Evolutionary conservation across 2,113 vertebrate species (phyloP).

Genomic region (Saccopteryx leptura): DNA sequence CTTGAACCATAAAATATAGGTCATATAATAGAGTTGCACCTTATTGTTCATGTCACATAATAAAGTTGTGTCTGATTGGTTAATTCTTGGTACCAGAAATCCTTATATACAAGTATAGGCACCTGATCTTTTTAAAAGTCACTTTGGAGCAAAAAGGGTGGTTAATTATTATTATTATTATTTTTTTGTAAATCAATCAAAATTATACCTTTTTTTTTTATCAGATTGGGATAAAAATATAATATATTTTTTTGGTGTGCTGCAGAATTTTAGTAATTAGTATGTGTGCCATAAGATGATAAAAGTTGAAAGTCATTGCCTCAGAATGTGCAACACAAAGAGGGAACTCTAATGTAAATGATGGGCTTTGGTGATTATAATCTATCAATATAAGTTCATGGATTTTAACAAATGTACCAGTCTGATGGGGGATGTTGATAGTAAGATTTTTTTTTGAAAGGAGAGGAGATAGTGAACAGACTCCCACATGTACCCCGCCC

Average conservation of each 20-base stretch:
- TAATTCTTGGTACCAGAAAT: not conserved
- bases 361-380: not conserved
- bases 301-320: not conserved
- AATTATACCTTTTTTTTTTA: not conserved
- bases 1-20: not conserved
- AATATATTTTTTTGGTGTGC: not conserved
- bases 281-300: not conserved
- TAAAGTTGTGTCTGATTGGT: not conserved
- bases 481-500: too few species aligned
- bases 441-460: not conserved
- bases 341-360: not conserved
- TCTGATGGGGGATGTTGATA: not conserved
- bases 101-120: not conserved
- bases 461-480: too few species aligned
- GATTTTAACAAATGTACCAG: not conserved
- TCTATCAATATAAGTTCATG: not conserved
- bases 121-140: not conserved
- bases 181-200: not conserved
- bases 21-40: not conserved
- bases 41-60: not conserved
- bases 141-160: not conserved
- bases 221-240: not conserved
- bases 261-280: not conserved
- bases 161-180: not conserved
- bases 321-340: not conserved